Conservation (phyloP, 2,797 vertebrate species). For the Nyctalus aviator region DNA sequence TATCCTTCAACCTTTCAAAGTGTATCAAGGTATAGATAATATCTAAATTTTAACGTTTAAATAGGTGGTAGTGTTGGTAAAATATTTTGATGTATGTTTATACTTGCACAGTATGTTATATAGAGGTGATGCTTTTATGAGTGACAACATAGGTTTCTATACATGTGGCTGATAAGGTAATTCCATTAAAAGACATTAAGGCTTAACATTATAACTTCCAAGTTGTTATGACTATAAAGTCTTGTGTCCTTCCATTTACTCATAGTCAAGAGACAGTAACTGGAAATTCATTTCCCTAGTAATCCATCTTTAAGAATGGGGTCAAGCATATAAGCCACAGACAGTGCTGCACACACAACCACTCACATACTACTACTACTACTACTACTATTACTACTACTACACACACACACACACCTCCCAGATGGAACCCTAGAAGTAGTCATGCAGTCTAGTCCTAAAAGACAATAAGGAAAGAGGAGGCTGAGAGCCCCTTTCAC, state of each 20-base stretch:
- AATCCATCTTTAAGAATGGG: not conserved
- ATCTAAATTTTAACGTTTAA: not conserved
- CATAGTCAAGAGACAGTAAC: not conserved
- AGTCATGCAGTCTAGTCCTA: not conserved
- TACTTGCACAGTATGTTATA: not conserved
- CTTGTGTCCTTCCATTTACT: not conserved
- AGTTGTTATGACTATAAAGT: not conserved
- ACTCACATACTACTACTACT: too few species aligned
- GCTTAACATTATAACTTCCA: not conserved
- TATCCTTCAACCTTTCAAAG: not conserved
- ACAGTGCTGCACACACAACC: not conserved
- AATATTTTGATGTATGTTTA: not conserved
- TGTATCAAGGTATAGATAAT: not conserved
- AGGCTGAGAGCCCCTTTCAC: not conserved
- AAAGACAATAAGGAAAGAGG: not conserved
- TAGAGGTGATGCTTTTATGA: not conserved
- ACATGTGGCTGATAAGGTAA: not conserved
- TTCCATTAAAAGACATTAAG: not conserved
- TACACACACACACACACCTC: not conserved
- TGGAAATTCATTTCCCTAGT: not conserved
- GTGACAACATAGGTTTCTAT: not conserved
- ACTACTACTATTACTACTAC: too few species aligned
- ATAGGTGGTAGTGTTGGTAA: not conserved
- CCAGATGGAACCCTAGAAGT: rapidly evolving
- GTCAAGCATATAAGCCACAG: not conserved